Base-by-base conservation (phyloP, 2,888 invertebrate genomes). In the Ectemnius lituratus region DNA sequence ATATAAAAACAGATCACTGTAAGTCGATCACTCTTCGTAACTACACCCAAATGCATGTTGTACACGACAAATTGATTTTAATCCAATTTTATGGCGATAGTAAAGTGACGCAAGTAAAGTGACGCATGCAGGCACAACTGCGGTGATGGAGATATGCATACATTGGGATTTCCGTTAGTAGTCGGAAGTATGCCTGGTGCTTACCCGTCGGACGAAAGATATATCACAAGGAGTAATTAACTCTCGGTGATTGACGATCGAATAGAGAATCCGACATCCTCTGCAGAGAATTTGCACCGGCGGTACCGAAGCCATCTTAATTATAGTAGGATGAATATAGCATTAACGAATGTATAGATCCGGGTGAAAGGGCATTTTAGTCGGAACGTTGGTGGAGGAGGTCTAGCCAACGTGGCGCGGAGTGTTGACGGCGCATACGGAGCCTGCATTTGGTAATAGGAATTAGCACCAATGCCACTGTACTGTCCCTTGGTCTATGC, bases 401-500 rank as follows among this genome's bases (percentile, higher is more conserved):
- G 56, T 52, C n/a, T 52, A 52, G 52, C 13, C 46, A 5, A n/a
- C 66, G 58, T 47, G 60, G 69, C 61, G 75, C 59, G 63, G 65
- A 62, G 58, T 37, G 8, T 37, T 37, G 11, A 11, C 37, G 76
- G 66, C 69, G 72, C 76, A 73, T 72, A 78, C 76, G 70, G 75
- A 77, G 68, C 37, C 37, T 61, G 73, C 73, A 73, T 73, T 75
- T 78, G 74, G 82, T 85, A 84, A 84, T 85, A 80, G 85, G 83
- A 85, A 86, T 86, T 86, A 85, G 79, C 82, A 80, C 75, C 71
- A 70, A 70, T 76, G 73, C 78, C 78, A 79, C 79, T 83, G 81
- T 84, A 76, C 82, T 78, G 75, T 82, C 84, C 76, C 76, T 70
- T 74, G 76, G 67, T 73, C 78, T 71, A 78, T 81, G 65, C 74